Conservation (phyloP, 2,797 vertebrate genomes). For the Danio aesculapii region DNA sequence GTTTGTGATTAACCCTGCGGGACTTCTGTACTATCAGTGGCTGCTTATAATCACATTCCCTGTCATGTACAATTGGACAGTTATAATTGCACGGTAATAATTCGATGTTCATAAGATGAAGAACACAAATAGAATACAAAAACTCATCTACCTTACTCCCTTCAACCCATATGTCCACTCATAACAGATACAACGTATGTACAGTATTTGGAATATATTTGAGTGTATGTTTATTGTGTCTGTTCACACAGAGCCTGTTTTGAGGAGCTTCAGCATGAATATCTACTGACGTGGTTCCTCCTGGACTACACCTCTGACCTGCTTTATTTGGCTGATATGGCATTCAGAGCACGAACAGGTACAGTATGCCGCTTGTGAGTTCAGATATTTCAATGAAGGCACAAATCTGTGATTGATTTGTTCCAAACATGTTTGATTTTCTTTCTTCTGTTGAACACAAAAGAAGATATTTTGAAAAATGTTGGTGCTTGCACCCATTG, state of each 20-base stretch:
- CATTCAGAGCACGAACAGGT: constrained; percentile 91
- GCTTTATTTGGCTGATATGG: constrained; percentile 91
- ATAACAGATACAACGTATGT: too few species aligned
- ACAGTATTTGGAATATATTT: background rate
- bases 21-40: constrained; percentile 93
- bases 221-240: constrained; percentile 3
- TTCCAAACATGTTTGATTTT: background rate
- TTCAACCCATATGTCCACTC: background rate
- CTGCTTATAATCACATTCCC: constrained; percentile 92
- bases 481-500: too few species aligned
- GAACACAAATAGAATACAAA: background rate
- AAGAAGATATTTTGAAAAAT: too few species aligned
- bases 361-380: background rate
- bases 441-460: too few species aligned
- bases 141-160: too few species aligned
- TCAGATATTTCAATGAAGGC: background rate
- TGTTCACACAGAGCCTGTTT: constrained; percentile 88
- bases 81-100: constrained; percentile 93
- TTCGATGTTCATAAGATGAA: background rate
- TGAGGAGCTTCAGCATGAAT: constrained; percentile 92
- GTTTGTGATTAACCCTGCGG: constrained; percentile 90
- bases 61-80: constrained; percentile 98
- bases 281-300: constrained; percentile 85
- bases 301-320: constrained; percentile 90
- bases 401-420: background rate